Evolutionary conservation across 1,140 invertebrate species (phyloP).

Genomic region (Dreissena rostriformis): DNA sequence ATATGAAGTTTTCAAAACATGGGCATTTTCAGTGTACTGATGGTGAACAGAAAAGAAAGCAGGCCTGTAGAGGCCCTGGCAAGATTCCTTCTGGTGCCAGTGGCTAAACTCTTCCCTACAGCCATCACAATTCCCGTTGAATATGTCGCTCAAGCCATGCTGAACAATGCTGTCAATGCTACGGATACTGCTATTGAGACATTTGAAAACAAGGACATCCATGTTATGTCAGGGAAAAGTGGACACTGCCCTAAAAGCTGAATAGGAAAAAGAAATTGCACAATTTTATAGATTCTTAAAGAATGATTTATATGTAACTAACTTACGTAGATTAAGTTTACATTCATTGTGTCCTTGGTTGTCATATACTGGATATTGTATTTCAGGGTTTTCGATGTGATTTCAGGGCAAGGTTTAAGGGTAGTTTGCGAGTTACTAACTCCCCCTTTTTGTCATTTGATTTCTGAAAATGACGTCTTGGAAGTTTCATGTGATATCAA

Average conservation of each 20-base stretch:
- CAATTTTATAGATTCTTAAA: too few species aligned
- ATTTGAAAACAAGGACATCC: constrained; percentile 78
- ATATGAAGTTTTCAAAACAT: background rate
- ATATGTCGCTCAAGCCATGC: constrained; percentile 74
- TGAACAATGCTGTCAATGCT: constrained; percentile 69
- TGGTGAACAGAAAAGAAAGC: constrained; percentile 75
- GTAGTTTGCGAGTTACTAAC: too few species aligned
- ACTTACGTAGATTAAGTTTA: too few species aligned
- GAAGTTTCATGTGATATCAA: too few species aligned
- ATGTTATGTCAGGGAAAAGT: constrained; percentile 68
- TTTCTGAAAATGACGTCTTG: too few species aligned
- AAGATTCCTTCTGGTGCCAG: constrained; percentile 71
- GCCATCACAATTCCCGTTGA: constrained; percentile 76
- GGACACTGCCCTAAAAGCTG: constrained; percentile 3
- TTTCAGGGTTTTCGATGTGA: too few species aligned
- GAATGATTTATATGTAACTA: too few species aligned
- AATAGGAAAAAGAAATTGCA: too few species aligned
- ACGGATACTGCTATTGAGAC: constrained; percentile 63
- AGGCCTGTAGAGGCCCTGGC: constrained; percentile 73
- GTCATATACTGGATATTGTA: too few species aligned
- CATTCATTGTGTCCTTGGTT: too few species aligned
- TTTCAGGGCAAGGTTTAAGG: too few species aligned
- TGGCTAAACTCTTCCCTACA: constrained; percentile 76
- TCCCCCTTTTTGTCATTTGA: too few species aligned
- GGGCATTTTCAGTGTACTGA: constrained; percentile 70